phyloP scores from a whole-genome alignment of 2,888 invertebrate genomes.

The Drosophila leonis region DNA sequence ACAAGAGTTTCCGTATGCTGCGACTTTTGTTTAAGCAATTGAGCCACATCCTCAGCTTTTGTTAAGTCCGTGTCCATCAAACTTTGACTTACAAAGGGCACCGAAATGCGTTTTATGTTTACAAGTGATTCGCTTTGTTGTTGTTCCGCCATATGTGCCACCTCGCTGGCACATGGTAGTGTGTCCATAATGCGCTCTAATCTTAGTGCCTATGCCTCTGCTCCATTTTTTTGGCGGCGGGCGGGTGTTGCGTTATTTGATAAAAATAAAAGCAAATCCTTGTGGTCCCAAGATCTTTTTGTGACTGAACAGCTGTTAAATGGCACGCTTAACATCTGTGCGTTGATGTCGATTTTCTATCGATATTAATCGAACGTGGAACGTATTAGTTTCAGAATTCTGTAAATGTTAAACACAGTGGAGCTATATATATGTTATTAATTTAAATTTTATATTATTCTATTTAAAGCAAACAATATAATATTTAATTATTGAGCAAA shows the following conservation, averaged over 20 bases:
- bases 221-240: constrained; percentile 50
- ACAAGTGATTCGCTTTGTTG: constrained; percentile 34
- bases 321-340: constrained; percentile 43
- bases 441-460: background rate
- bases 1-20: constrained; percentile 36
- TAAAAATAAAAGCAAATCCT: constrained; percentile 34
- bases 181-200: constrained; percentile 53
- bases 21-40: constrained; percentile 45
- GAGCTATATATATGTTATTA: background rate
- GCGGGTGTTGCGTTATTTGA: constrained; percentile 29
- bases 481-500: background rate
- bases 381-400: background rate
- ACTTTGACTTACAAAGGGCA: constrained; percentile 39
- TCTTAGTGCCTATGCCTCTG: constrained; percentile 11
- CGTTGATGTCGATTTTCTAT: constrained; percentile 10
- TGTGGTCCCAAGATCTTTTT: constrained; percentile 22
- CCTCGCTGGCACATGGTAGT: constrained; percentile 51
- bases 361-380: constrained; percentile 22
- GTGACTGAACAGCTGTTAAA: constrained; percentile 57
- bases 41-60: constrained; percentile 33
- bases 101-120: constrained; percentile 48
- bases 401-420: background rate
- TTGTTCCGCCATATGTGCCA: constrained; percentile 40
- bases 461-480: background rate
- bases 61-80: constrained; percentile 39